Evolutionary conservation across 2,113 vertebrate species (phyloP), one percentile per base, ranked within the genome.

Genomic region (Thunnus maccoyii): DNA sequence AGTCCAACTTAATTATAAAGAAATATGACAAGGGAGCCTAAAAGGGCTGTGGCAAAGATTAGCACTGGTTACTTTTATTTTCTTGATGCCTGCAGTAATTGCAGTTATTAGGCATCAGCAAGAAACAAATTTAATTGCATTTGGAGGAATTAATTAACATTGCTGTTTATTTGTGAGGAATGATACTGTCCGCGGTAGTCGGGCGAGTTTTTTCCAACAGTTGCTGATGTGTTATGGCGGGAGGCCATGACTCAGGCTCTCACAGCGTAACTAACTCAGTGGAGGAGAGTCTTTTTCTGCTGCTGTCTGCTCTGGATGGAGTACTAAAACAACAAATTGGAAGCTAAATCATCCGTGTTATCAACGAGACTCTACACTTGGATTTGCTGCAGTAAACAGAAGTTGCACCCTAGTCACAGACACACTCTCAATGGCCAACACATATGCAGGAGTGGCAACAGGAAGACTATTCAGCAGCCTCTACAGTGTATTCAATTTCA

Each of bases 1-100:
- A 7, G 18, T 86, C 91, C 87, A 93, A 93, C 80, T 94, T 91
- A 88, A 95, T 93, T 89, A 93, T 64, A 83, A 82, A 82, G 87
- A 83, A 90, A 90, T 85, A 86, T 91, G 88, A 91, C 85, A 71
- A 61, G 68, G 76, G 82, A 87, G 82, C 66, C 75, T 83, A 66
- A 89, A 84, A 83, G 72, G 76, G 73, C 74, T 72, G 18, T 51
- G 75, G 63, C 78, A 51, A 52, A 87, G 78, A 87, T 88, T 82
- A 88, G 54, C 52, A 11, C 50, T 13, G 17, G 58, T 81, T 85
- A 82, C 76, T 86, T 87, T 84, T 76, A 85, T 86, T 89, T 89
- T 86, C 77, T 51, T 20, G 18, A 75, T 50, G 86, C 87, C 73
- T 12, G 44, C 76, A 75, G 87, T 94, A 91, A 94, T 91, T 86